Evolutionary conservation across 2,113 vertebrate species (phyloP), one percentile per base, ranked within the genome.

Genomic region (Muscicapa adusta): DNA sequence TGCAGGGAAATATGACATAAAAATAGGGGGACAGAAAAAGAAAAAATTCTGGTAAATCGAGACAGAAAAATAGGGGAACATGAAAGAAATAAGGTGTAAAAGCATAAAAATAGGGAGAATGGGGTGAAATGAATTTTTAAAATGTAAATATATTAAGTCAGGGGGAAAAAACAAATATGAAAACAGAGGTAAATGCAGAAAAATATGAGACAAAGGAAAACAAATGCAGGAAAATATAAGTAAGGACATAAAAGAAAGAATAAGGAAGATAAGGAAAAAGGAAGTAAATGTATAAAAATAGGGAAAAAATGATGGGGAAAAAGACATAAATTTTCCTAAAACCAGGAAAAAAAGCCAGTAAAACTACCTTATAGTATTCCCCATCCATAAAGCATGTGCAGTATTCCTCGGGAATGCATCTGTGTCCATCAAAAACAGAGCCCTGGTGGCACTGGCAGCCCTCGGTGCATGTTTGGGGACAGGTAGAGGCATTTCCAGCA

Each of bases 331-430:
- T 50, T 26, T 12, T 9, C 38, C 36, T 60, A 33, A 68, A 60
- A 77, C 5, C 12, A 31, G 19, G 18, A 5, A 29, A n/a, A 34
- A 56, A 29, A 5, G 23, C 17, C 18, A 25, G 34, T 18, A 34
- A 48, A 56, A 31, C 26, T 53, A 94, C 95, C 94, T 91, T 70
- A 40, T 95, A 99, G 9, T 98, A 98, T 23, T 8, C 76, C 6
- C 98, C 98, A 1, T 97, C 63, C 6, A 91, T 90, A 57, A 98
- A 98, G 74, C 99, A 99, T 33, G 98, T 98, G 0, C 99, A 99
- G 5, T 97, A 10, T 4, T 95, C 75, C 53, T 95, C 13, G 24
- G 96, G 81, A 40, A 99, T 48, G 1, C 98, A 99, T 22, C 6
- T 20, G 4, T 97, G 76, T 13, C 98, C 98, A 0, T 98, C 92